phyloP scores from a whole-genome alignment of 2,797 vertebrate species.

The Threskiornis aethiopicus region DNA sequence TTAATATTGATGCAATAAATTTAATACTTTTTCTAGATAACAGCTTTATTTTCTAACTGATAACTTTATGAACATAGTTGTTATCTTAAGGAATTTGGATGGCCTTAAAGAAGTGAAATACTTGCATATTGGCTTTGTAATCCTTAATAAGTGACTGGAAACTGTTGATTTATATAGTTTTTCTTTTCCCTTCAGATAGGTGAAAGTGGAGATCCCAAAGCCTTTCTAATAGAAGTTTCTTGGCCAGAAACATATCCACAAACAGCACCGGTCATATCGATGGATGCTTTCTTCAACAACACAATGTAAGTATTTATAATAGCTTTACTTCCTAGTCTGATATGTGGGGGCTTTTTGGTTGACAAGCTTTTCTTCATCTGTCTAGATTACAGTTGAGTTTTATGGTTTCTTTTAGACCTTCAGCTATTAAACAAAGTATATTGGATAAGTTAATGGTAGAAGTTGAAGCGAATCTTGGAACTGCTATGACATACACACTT shows the following conservation, averaged over 20 bases:
- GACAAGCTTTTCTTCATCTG: background rate
- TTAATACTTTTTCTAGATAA: background rate
- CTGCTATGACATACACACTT: conserved; percentile 94
- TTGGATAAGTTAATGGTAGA: conserved; percentile 87
- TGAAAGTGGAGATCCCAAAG: conserved; percentile 88
- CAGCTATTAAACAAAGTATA: conserved; percentile 86
- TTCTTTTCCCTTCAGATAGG: conserved; percentile 81
- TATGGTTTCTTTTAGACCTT: conserved; percentile 64
- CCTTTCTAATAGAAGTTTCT: conserved; percentile 90
- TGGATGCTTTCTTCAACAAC: conserved; percentile 97
- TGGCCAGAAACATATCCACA: conserved; percentile 95
- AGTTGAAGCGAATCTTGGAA: conserved; percentile 89
- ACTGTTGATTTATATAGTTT: background rate
- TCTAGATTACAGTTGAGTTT: background rate
- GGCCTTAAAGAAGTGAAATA: background rate
- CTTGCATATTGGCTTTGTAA: background rate
- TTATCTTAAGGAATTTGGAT: background rate
- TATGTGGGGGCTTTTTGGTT: background rate
- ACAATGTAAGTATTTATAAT: conserved; percentile 81
- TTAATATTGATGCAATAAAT: background rate
- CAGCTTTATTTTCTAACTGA: background rate
- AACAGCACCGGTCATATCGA: conserved; percentile 86
- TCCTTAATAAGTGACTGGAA: background rate
- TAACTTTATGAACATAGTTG: background rate
- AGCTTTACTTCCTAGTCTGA: background rate